Evolutionary conservation across 2,888 invertebrate genomes (phyloP), one percentile per base, ranked within the genome.

Genomic region (Caenorhabditis sp.): DNA sequence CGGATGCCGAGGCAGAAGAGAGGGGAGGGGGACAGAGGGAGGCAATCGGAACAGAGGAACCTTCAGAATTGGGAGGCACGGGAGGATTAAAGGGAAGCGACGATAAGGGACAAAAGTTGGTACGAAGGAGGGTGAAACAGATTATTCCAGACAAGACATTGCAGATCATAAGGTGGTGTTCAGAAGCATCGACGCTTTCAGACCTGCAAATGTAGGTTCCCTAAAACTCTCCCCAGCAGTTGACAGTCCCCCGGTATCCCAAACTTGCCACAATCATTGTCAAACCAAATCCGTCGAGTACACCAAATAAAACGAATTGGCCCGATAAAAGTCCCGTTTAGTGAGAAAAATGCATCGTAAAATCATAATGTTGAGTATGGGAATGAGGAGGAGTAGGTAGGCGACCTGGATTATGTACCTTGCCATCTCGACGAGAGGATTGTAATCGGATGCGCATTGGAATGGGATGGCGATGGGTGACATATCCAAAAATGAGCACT

Each of bases 271-370:
- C 20, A 28, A 67, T 60, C 32, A n/a, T n/a, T n/a, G n/a, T n/a
- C n/a, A n/a, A n/a, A n/a, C n/a, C 40, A 67, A 28, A 67, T 76
- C 76, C 5, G 67, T 51, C 15, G 76, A 50, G 53, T 76, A 76
- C 18, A 76, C n/a, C 11, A 67, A 18, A 47, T 67, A 76, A 58
- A 76, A 76, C 24, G 67, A 51, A 35, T 65, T 76, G 2, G 58
- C 50, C 9, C 60, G 60, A 60, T 55, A 67, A 2, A 6, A 13
- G 1, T 51, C 51, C 5, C 32, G 37, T 20, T 67, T 67, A 4
- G 24, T 20, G 28, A 60, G 35, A 13, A 76, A n/a, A 18, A 35
- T 51, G 32, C 44, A 58, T n/a, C 61, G 32, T 0, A 76, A 20
- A 9, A 76, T 28, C 20, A 61, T 28, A 5, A 44, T 8, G 28